Evolutionary conservation across 2,113 vertebrate species (phyloP).

Genomic region (Percina caprodes): DNA sequence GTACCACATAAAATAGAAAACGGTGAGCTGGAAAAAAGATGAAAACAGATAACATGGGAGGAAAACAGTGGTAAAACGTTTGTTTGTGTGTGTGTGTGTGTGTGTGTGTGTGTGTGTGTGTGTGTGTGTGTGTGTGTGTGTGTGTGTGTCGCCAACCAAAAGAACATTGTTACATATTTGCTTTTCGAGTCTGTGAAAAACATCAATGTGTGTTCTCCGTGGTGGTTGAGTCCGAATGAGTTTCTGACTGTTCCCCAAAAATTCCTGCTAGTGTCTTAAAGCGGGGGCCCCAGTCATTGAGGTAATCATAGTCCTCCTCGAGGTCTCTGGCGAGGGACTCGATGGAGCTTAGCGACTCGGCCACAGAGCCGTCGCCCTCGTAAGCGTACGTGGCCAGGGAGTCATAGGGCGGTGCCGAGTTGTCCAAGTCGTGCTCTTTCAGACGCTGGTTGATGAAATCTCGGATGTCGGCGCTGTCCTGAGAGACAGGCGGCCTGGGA

Average conservation of each 20-base stretch:
- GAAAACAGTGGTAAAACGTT: constrained; percentile 30
- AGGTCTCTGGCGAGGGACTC: constrained; percentile 87
- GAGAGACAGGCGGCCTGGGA: constrained; percentile 74
- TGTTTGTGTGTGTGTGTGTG: not conserved
- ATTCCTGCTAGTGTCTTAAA: constrained; percentile 97
- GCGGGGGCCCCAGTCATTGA: constrained; percentile 95
- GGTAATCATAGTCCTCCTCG: constrained; percentile 94
- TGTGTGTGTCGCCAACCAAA: constrained; percentile 35
- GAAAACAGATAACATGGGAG: constrained; percentile 28
- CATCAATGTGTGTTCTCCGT: constrained; percentile 82
- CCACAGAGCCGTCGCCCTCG: constrained; percentile 93
- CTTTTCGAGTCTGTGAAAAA: constrained; percentile 56
- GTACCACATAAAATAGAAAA: constrained; percentile 51
- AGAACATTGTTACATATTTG: constrained; percentile 53
- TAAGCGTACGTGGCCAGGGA: constrained; percentile 97
- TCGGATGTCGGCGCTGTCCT: constrained; percentile 92
- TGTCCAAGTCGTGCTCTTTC: constrained; percentile 91
- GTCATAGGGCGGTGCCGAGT: constrained; percentile 93
- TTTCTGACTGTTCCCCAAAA: constrained; percentile 90
- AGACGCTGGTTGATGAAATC: constrained; percentile 94
- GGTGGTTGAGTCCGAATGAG: constrained; percentile 74
- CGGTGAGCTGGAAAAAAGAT: constrained; percentile 42
- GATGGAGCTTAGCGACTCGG: constrained; percentile 96
- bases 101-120: not conserved
- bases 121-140: not conserved